Base-by-base conservation (phyloP, 2,113 vertebrate species). In the Malurus alboscapulatus region DNA sequence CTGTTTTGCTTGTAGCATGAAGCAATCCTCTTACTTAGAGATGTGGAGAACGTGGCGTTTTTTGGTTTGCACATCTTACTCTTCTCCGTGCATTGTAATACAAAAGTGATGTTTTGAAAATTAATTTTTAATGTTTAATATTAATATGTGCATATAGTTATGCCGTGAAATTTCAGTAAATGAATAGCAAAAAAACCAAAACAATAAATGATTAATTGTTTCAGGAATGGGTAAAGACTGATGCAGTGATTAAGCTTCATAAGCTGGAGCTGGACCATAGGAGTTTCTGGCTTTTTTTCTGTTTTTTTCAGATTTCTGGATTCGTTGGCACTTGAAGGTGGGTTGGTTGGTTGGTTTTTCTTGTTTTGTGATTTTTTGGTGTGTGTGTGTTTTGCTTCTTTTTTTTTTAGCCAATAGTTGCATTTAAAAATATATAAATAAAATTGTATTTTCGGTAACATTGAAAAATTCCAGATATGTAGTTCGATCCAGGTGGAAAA, bases 11-110 rank as follows among this genome's bases (percentile, higher is more conserved):
- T 71, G 95, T 93, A 95, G 94, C 96, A 96, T 96, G 92, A 93
- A 83, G 77, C 91, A 87, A 25, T 93, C 65, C 50, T 88, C 91
- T 94, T 75, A 25, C 57, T 92, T 94, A 81, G 38, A 87, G 36
- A 76, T 87, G 82, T 96, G 81, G 80, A 94, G 58, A 89, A 81
- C 7, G 92, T 95, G 88, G 38, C n/a, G 5, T 58, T 79, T 42
- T 89, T 95, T 77, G 74, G 82, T 96, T 94, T 93, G 93, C 86
- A 93, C 86, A 96, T 93, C 94, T 93, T 89, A 72, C 96, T 98
- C 96, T 98, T 97, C 97, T 98, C 97, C 95, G 85, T 97, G 91
- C 97, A 88, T 93, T 96, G 95, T 95, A 93, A 95, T 91, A 80
- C 47, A 95, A 78, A 94, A 82, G 73, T 90, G 91, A 65, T 88